Base-by-base conservation (phyloP, 2,113 vertebrate genomes). In the Platanista minor region DNA sequence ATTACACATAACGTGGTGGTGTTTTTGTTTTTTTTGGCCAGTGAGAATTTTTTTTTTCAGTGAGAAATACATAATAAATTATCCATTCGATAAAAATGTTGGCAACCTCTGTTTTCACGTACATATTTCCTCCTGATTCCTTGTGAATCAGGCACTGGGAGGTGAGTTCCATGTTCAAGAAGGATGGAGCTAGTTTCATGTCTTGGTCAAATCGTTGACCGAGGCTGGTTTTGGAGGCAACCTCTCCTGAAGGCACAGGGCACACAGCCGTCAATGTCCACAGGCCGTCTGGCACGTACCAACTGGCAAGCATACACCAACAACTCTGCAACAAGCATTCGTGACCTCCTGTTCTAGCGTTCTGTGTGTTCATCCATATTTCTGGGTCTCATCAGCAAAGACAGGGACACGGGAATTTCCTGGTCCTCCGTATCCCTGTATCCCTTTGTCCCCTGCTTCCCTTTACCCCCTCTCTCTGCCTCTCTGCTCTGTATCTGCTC, bases 381-480 rank as follows among this genome's bases (percentile, higher is more conserved):
- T 41, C 36, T 41, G 80, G 2, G 41, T 12, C 62, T 81, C 41
- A 9, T n/a, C 31, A 39, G 21, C 11, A 14, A 21, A 75, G 75
- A 31, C 59, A 6, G 1, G 15, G 49, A n/a, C 2, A 1, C 0
- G 0, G 18, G 87, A 10, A 6, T 12, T 18, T 15, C 31, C 62
- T 0, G 0, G 20, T 6, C 17, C 27, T 21, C 49, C 20, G 36
- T 4, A 2, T 11, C 18, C 20, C 43, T 5, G 20, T 4, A 1
- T 6, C 23, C 41, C 9, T 89, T 18, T 17, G 59, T 23, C 23
- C 59, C 54, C 81, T 46, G 71, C 31, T 46, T 89, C 12, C 0
- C 18, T 57, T 62, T 21, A 1, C 21, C 39, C 33, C 1, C 8
- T 41, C 52, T 11, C 33, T 18, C 25, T 69, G 39, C 2, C 39